A percentile compares a stretch with the other conserved stretches of the same genome.
These are phyloP conservation scores for Sogatella furcifera DNA, from an alignment of 1,140 invertebrate species.

Conservation along the genomic window DNA sequence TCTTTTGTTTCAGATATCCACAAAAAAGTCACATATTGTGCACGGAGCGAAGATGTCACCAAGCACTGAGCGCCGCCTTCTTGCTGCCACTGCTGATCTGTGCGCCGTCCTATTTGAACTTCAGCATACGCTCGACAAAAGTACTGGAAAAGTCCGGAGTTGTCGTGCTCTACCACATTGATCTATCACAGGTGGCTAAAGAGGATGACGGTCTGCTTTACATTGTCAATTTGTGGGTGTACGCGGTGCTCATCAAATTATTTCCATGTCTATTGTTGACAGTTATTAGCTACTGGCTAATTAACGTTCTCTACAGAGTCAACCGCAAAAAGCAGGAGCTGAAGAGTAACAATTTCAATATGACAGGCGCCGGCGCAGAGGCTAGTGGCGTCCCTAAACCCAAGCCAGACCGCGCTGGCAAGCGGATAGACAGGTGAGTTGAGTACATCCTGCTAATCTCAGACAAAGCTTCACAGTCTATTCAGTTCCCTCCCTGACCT, in stretches of 20 bases:
- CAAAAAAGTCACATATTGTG: conserved; percentile 47
- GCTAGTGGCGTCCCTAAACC: no score
- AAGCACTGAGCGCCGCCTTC: conserved; percentile 61
- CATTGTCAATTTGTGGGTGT: conserved; percentile 77
- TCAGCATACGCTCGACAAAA: conserved; percentile 41
- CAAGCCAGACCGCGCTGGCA: no score
- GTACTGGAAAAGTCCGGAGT: conserved; percentile 34
- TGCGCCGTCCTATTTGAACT: conserved; percentile 63
- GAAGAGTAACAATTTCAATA: background rate
- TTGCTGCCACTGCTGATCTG: conserved; percentile 63
- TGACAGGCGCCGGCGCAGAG: background rate
- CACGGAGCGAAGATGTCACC: conserved; percentile 53
- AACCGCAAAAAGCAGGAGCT: background rate
- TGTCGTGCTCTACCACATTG: conserved; percentile 50
- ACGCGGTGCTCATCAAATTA: conserved; percentile 72
- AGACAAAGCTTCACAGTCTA: no score
- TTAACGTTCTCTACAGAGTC: conserved; percentile 10
- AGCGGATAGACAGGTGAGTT: no score
- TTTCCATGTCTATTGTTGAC: conserved; percentile 76
- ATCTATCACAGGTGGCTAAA: conserved; percentile 42
- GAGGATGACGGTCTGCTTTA: conserved; percentile 44
- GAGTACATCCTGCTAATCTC: no score
- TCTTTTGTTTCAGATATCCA: conserved; percentile 42
- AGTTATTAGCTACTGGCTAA: conserved; percentile 47
- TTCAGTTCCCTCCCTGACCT: no score